Conservation (phyloP, 2,113 vertebrate species). For the Penelope pileata region DNA sequence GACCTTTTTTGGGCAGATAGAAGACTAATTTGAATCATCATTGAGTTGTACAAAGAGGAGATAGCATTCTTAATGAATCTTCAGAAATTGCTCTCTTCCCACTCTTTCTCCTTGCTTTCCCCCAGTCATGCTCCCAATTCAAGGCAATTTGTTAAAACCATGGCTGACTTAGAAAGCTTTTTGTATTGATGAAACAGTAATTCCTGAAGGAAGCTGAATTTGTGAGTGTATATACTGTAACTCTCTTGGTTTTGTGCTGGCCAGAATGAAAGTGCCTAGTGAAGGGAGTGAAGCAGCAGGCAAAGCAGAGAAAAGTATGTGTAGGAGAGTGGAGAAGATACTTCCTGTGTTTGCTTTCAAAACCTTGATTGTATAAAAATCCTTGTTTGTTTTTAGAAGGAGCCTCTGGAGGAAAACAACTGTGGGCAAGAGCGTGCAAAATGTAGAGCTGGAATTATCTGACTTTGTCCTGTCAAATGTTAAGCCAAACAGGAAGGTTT, state of each 20-base stretch:
- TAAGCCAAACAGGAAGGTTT: slow-evolving; percentile 75
- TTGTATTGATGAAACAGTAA: neutral
- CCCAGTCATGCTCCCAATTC: neutral
- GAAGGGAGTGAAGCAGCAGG: neutral
- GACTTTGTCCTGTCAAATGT: slow-evolving; percentile 79
- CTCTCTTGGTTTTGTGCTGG: neutral
- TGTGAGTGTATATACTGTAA: neutral
- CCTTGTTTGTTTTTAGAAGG: slow-evolving; percentile 53
- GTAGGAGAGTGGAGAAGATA: neutral
- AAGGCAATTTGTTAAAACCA: neutral
- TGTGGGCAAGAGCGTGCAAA: slow-evolving; percentile 72
- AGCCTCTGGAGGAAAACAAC: slow-evolving; percentile 65
- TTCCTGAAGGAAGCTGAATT: neutral
- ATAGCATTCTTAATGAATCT: neutral
- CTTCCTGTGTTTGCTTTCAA: slow-evolving; percentile 62
- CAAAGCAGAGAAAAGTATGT: neutral
- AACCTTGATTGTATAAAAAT: slow-evolving; percentile 71
- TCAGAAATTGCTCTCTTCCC: neutral
- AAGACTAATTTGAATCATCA: neutral
- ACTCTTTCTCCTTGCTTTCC: neutral
- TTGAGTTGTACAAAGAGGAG: neutral
- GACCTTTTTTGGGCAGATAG: neutral
- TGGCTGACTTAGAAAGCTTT: neutral
- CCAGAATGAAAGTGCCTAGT: neutral
- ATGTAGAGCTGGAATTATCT: slow-evolving; percentile 71